Conservation (phyloP, 1,140 invertebrate species). For the Zaprionus taronus region DNA sequence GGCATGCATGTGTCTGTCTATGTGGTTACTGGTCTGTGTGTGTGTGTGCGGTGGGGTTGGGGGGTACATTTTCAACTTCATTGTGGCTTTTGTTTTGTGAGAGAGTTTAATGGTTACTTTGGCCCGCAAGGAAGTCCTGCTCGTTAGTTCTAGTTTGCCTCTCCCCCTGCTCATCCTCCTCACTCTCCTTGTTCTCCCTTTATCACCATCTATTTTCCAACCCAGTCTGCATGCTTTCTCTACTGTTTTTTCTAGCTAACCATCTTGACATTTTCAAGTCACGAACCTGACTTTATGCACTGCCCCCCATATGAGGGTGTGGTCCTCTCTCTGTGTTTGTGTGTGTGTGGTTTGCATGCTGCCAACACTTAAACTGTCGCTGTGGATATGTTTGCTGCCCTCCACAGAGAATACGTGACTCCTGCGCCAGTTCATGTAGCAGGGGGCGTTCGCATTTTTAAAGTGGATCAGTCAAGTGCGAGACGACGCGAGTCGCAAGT, state of each 20-base stretch:
- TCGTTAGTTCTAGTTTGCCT: conserved; percentile 44
- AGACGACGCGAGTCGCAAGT: background rate
- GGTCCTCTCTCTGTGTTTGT: conserved; percentile 22
- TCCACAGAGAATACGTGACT: conserved; percentile 59
- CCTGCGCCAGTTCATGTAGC: conserved; percentile 21
- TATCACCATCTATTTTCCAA: background rate
- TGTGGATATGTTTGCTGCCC: conserved; percentile 43
- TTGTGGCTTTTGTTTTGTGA: conserved; percentile 71
- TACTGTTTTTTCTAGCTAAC: conserved; percentile 19
- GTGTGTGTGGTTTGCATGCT: conserved; percentile 68
- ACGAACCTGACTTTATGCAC: conserved; percentile 43
- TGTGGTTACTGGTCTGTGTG: background rate
- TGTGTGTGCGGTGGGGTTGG: background rate
- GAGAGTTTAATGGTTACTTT: conserved; percentile 59
- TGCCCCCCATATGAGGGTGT: conserved; percentile 26
- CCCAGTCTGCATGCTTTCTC: background rate
- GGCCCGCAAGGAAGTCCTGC: conserved; percentile 48
- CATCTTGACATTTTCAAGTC: conserved; percentile 46
- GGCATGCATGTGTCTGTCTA: background rate
- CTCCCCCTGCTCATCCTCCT: background rate
- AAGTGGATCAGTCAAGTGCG: conserved; percentile 41
- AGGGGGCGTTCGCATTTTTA: conserved; percentile 41
- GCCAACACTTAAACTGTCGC: conserved; percentile 69
- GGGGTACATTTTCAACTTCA: conserved; percentile 32
- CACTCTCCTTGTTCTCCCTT: background rate